These are phyloP conservation scores for Leptinotarsa lineolata DNA, from an alignment of 1,140 invertebrate genomes.

Conservation along the genomic window DNA sequence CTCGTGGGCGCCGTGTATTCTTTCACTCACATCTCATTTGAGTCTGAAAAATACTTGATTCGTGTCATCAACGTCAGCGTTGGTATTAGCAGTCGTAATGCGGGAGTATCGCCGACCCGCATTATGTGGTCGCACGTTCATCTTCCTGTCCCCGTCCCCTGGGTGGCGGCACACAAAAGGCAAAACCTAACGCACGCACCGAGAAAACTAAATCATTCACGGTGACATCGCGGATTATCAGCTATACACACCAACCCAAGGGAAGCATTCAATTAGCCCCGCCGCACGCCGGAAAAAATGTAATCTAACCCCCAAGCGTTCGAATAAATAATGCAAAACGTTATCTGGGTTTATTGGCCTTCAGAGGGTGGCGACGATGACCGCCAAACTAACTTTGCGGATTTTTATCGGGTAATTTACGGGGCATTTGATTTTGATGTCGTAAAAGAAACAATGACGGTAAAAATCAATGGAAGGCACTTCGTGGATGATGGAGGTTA, in stretches of 20 bases:
- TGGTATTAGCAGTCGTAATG: neutral
- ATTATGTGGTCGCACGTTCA: constrained; percentile 2
- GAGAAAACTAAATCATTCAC: constrained; percentile 6
- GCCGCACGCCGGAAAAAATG: neutral
- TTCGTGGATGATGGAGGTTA: too few species aligned
- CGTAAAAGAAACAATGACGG: too few species aligned
- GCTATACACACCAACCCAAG: neutral
- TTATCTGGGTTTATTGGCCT: neutral
- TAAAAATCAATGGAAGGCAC: too few species aligned
- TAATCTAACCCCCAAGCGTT: neutral
- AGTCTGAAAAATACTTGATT: neutral
- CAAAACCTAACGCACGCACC: neutral
- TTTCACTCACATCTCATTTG: too few species aligned
- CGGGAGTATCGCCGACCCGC: neutral
- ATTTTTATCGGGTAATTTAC: too few species aligned
- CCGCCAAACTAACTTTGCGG: too few species aligned
- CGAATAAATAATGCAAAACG: constrained; percentile 7
- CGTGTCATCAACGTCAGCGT: neutral
- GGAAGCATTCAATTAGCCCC: neutral
- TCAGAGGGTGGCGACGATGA: too few species aligned
- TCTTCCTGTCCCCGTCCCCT: neutral
- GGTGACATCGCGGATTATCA: constrained; percentile 3
- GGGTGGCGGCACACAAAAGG: neutral
- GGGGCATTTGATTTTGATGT: too few species aligned
- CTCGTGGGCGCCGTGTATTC: too few species aligned